phyloP scores from a whole-genome alignment of 2,113 vertebrate genomes.

The Chamaea fasciata region DNA sequence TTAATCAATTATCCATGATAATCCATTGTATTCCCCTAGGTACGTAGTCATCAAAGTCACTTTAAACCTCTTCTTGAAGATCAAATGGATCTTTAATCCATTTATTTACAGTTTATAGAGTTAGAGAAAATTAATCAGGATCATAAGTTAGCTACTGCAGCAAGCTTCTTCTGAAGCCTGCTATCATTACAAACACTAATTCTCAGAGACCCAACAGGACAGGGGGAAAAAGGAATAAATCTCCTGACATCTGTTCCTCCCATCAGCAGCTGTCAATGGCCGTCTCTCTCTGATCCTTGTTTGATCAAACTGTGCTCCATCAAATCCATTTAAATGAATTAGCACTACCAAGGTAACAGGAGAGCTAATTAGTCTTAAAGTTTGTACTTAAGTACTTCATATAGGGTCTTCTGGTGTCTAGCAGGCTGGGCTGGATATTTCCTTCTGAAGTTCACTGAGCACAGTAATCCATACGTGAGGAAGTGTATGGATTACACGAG shows the following conservation, averaged over 20 bases:
- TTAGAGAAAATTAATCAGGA: conserved; percentile 71
- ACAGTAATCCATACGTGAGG: background rate
- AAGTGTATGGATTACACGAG: background rate
- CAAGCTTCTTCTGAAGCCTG: conserved; percentile 20
- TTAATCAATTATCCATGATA: conserved; percentile 70
- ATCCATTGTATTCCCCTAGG: conserved; percentile 64
- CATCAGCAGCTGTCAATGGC: background rate
- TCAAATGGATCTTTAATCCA: conserved; percentile 75
- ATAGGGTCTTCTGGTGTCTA: background rate
- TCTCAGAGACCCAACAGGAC: conserved; percentile 30
- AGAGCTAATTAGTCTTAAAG: conserved; percentile 59
- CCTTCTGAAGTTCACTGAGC: background rate
- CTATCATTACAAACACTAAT: conserved; percentile 36
- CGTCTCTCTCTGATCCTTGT: background rate
- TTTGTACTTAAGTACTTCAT: background rate
- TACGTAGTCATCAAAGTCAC: conserved; percentile 71
- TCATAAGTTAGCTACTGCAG: conserved; percentile 57
- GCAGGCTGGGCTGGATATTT: background rate
- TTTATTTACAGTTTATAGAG: conserved; percentile 66
- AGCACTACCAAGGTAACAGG: conserved; percentile 36
- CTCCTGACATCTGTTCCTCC: background rate
- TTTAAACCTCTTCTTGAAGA: conserved; percentile 73
- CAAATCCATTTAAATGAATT: conserved; percentile 51
- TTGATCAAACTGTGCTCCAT: background rate
- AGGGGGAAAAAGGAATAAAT: conserved; percentile 14